Conservation (phyloP, 2,113 vertebrate species). For the Apaloderma vittatum region DNA sequence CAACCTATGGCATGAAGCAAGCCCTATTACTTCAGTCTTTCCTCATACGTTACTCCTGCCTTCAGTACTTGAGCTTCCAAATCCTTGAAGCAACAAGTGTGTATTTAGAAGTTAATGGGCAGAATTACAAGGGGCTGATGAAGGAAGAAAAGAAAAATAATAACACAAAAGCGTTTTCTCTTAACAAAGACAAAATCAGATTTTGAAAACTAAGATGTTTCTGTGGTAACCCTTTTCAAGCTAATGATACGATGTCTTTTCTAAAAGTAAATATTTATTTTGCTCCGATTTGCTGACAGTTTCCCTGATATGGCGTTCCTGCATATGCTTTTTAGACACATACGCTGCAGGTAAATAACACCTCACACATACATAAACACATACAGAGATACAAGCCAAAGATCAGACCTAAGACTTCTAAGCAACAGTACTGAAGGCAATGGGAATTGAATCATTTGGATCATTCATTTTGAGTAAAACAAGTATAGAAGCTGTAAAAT, state of each 20-base stretch:
- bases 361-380: background rate
- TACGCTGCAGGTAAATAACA: background rate
- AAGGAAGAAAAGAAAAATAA: background rate
- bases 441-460: background rate
- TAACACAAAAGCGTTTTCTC: background rate
- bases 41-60: background rate
- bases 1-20: background rate
- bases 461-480: background rate
- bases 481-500: background rate
- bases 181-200: background rate
- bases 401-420: background rate
- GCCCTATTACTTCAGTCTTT: background rate
- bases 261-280: background rate
- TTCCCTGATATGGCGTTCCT: background rate
- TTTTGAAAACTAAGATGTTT: background rate
- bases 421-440: background rate
- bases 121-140: fast-evolving
- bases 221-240: background rate
- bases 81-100: background rate
- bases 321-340: background rate
- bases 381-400: background rate
- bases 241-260: background rate
- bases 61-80: background rate
- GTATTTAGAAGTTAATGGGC: background rate
- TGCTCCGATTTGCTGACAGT: background rate